Base-by-base conservation (phyloP, 2,888 invertebrate genomes). In the Eulithis prunata region DNA sequence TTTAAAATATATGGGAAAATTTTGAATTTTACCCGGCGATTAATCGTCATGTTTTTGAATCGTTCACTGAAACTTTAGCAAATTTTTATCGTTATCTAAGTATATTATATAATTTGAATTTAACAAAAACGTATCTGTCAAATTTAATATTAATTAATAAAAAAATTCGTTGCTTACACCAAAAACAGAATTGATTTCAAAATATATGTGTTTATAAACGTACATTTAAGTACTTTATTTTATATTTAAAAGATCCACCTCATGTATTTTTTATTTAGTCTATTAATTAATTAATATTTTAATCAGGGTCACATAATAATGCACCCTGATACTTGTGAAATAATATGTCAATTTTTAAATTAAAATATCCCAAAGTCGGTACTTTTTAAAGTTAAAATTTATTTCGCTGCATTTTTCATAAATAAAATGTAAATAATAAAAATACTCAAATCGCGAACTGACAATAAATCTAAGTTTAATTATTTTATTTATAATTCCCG, bases 401-500 rank as follows among this genome's bases (percentile, higher is more conserved):
- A 75, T 80, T 81, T 77, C 78, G 78, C 81, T 76, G 76, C 78
- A 79, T 82, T 84, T 83, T 82, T 80, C 78, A 79, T 80, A 74
- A 75, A 77, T 77, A 77, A 79, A 21, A 78, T 89, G 87, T 87
- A 88, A 83, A 87, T 87, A 88, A 79, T 71, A 73, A 83, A 78
- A 89, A 92, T 92, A 93, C 91, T 93, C 92, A 88, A 86, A 88
- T 81, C 83, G 89, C 90, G 90, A 91, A 91, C 92, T 92, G 93
- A 93, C 93, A 93, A 93, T 93, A 93, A 92, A 76, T 84, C 84
- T 89, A 88, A 88, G 87, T 89, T 87, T 83, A 82, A 83, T 86
- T 86, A 83, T 79, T 85, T 85, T 86, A 88, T 89, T 90, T 88
- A 84, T 86, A 78, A 78, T 82, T 73, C 70, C 72, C 65, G 75